Evolutionary conservation across 2,888 invertebrate species (phyloP).

Genomic region (Anthrax anthrax): DNA sequence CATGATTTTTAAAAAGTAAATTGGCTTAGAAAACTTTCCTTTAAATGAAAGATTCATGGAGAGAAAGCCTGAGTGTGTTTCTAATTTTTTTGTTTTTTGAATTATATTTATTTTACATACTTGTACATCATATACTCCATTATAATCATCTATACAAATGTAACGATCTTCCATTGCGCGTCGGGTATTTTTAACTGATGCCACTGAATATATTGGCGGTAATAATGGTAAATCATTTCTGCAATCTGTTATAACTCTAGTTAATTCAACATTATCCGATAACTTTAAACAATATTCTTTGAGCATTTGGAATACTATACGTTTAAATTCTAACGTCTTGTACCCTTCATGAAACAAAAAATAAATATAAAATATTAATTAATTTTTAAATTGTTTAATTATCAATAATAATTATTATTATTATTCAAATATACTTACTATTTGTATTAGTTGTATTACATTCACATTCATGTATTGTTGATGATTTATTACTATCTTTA

Average conservation of each 20-base stretch:
- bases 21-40: too few relatives aligned
- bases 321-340: constrained; percentile 1
- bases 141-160: constrained; percentile 68
- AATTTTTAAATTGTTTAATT: too few relatives aligned
- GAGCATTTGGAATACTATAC: neutral
- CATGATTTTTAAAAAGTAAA: too few relatives aligned
- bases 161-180: constrained; percentile 88
- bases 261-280: constrained; percentile 6
- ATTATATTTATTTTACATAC: constrained; percentile 30
- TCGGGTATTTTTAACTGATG: constrained; percentile 66
- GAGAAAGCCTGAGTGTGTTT: too few relatives aligned
- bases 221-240: neutral
- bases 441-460: too few relatives aligned
- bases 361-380: neutral
- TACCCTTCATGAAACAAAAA: constrained; percentile 1
- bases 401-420: too few relatives aligned
- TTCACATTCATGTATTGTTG: neutral
- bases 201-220: constrained; percentile 41
- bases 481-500: constrained; percentile 1
- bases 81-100: too few relatives aligned
- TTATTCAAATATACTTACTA: too few relatives aligned
- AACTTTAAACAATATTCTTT: constrained; percentile 3
- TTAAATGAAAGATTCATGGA: too few relatives aligned
- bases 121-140: constrained; percentile 64
- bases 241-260: constrained; percentile 1